Base-by-base conservation (phyloP, 2,888 invertebrate species). In the Melitaea athalia region DNA sequence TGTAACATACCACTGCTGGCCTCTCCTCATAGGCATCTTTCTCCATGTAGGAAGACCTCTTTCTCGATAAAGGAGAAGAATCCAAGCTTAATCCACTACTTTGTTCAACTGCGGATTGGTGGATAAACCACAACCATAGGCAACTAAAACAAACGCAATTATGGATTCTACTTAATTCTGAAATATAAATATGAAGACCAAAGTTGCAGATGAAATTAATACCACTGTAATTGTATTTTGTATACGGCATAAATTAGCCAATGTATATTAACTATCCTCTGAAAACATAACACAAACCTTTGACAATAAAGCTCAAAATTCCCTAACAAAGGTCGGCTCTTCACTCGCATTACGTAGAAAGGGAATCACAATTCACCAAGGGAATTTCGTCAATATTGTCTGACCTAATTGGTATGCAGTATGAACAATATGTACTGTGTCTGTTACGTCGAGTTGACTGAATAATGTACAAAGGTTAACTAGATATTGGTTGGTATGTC, bases 311-410 rank as follows among this genome's bases (percentile, higher is more conserved):
- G 31, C n/a, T 33, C 55, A 55, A 33, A 55, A n/a, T 55, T 33
- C 7, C 33, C 11, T 2, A 38, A 33, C 33, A n/a, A 33, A 33
- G 11, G 3, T 6, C 3, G 8, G 11, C 38, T 14, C 12, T 24
- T 55, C 33, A 55, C 31, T 33, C 33, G 33, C n/a, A 55, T 55
- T 55, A 55, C 12, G 7, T n/a, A 33, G 55, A 12, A 33, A 6
- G 8, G 2, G 8, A 33, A 38, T 33, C 55, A 55, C 33, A 33
- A 55, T 55, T 55, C 33, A n/a, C n/a, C 55, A 55, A 38, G 55
- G 55, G 55, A 55, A 55, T 55, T 55, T 55, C 33, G 55, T 55
- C 55, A 55, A 55, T 55, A 55, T 55, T 55, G 55, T 38, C 55
- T 33, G 33, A 17, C 33, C 31, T 55, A 55, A 33, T 55, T 55